Conservation (phyloP, 2,797 vertebrate species). For the Karalla daura region DNA sequence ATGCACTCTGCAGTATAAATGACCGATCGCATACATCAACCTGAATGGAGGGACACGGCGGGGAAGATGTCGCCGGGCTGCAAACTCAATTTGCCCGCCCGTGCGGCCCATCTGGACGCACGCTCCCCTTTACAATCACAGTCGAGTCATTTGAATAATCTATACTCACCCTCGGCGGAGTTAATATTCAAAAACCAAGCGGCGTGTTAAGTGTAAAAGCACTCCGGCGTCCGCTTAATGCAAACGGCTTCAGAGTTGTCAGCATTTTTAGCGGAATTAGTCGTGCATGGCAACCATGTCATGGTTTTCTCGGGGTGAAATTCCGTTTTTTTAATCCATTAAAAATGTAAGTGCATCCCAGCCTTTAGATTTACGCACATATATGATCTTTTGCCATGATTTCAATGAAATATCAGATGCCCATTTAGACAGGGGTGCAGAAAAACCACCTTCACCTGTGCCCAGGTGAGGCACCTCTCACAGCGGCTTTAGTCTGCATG, state of each 20-base stretch:
- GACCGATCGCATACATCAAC: slow-evolving; percentile 47
- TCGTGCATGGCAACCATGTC: background rate
- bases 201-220: slow-evolving; percentile 4
- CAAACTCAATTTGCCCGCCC: slow-evolving; percentile 41
- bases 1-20: slow-evolving; percentile 38
- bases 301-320: slow-evolving; percentile 18
- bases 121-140: slow-evolving; percentile 10
- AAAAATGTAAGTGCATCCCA: slow-evolving; percentile 16
- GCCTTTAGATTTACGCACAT: background rate
- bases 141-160: slow-evolving; percentile 29
- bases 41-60: slow-evolving; percentile 29
- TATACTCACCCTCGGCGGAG: slow-evolving; percentile 10
- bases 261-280: background rate
- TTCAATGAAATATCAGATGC: slow-evolving; percentile 10
- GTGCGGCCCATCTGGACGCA: slow-evolving; percentile 6
- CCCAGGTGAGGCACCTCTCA: slow-evolving; percentile 29
- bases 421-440: background rate
- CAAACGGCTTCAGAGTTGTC: slow-evolving; percentile 3
- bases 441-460: slow-evolving; percentile 21
- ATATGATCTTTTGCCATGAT: slow-evolving; percentile 12
- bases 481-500: slow-evolving; percentile 8
- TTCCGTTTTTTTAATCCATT: slow-evolving; percentile 5
- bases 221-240: background rate
- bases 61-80: slow-evolving; percentile 1
- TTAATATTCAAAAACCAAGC: slow-evolving; percentile 11